Conservation (phyloP, 2,113 vertebrate genomes). For the Tragelaphus scriptus region DNA sequence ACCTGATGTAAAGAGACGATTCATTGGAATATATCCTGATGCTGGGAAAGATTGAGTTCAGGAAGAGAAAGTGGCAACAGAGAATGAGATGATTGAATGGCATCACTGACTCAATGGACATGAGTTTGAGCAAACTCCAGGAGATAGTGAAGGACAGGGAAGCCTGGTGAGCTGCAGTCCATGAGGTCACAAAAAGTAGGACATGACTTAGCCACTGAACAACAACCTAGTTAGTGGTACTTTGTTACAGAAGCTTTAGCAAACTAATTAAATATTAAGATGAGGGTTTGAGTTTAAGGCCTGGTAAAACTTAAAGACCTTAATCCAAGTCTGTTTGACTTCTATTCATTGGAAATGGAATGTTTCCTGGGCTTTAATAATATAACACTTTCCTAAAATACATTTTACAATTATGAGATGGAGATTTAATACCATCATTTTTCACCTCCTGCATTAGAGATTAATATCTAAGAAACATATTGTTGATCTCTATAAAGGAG, state of each 20-base stretch:
- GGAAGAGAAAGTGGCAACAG: neutral
- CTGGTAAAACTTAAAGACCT: neutral
- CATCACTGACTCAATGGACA: neutral
- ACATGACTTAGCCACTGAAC: neutral
- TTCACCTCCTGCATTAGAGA: neutral
- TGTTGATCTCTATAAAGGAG: neutral
- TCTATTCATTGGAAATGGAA: neutral
- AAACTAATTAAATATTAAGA: neutral
- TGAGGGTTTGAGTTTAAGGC: neutral
- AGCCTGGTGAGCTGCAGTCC: neutral
- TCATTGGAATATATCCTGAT: neutral
- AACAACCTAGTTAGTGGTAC: neutral
- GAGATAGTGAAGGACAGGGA: neutral
- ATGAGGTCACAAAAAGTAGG: neutral
- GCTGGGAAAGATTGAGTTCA: neutral
- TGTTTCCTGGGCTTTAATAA: neutral
- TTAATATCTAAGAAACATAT: neutral
- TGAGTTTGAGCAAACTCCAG: neutral
- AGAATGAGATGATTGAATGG: neutral
- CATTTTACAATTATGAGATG: neutral
- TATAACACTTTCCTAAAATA: neutral
- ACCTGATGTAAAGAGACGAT: neutral
- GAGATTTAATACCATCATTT: neutral
- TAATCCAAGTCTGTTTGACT: neutral
- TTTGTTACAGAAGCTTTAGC: neutral